Conservation (phyloP, 1,140 invertebrate genomes). For the Dolichoris vasculosae region DNA sequence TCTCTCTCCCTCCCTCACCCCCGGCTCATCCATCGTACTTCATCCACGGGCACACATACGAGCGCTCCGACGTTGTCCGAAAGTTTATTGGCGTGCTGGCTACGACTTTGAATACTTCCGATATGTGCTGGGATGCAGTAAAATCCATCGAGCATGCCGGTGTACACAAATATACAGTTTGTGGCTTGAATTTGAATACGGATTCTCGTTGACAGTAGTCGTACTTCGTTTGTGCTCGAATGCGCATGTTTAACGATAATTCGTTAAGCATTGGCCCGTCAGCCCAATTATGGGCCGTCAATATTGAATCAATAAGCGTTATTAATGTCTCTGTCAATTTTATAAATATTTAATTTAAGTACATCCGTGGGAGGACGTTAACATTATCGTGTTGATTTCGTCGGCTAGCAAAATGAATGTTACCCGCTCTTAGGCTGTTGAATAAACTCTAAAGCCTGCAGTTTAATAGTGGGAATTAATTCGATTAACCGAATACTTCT, state of each 20-base stretch:
- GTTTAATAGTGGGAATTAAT: too few relatives aligned
- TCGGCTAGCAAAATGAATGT: too few relatives aligned
- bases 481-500: too few relatives aligned
- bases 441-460: too few relatives aligned
- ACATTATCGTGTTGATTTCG: too few relatives aligned
- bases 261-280: neutral
- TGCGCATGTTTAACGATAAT: conserved; percentile 7
- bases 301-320: conserved; percentile 32
- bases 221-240: neutral
- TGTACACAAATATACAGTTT: neutral
- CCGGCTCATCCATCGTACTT: neutral
- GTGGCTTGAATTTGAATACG: neutral
- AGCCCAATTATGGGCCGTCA: neutral
- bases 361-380: too few relatives aligned
- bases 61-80: conserved; percentile 47
- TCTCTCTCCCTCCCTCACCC: neutral
- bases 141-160: neutral
- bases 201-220: neutral
- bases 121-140: neutral
- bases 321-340: neutral
- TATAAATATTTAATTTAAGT: conserved; percentile 8
- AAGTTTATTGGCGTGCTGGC: conserved; percentile 61
- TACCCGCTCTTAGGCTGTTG: too few relatives aligned
- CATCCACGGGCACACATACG: neutral
- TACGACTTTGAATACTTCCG: conserved; percentile 39